phyloP scores from a whole-genome alignment of 2,888 invertebrate genomes.

The Ochlodes sylvanus region DNA sequence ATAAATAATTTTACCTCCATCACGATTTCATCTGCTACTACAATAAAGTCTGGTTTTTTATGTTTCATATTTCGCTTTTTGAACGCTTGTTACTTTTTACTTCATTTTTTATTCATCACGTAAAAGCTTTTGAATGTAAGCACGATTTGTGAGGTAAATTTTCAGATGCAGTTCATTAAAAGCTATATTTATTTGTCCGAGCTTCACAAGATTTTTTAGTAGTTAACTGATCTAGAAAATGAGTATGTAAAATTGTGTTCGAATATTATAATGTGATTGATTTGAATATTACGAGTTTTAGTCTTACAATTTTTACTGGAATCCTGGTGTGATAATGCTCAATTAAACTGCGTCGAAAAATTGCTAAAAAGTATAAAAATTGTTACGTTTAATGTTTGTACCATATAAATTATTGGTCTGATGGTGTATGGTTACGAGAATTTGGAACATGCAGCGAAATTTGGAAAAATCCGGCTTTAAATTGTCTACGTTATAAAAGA shows the following conservation, averaged over 20 bases:
- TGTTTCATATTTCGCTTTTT: slow-evolving; percentile 34
- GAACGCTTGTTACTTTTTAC: slow-evolving; percentile 22
- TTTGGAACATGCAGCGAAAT: no score
- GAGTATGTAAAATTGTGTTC: neutral
- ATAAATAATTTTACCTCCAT: slow-evolving; percentile 39
- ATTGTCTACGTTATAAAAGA: no score
- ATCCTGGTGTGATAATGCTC: no score
- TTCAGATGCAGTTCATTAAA: slow-evolving; percentile 20
- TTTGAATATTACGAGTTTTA: neutral
- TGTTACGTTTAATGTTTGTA: no score
- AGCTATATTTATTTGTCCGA: slow-evolving; percentile 3
- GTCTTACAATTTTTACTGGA: neutral
- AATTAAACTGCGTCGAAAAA: no score
- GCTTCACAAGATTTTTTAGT: neutral
- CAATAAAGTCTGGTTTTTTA: slow-evolving; percentile 34
- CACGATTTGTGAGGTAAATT: slow-evolving; percentile 29
- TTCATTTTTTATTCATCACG: slow-evolving; percentile 33
- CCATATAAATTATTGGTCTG: no score
- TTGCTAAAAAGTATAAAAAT: no score
- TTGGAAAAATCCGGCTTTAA: no score
- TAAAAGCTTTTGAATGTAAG: slow-evolving; percentile 36
- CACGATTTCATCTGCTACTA: slow-evolving; percentile 38
- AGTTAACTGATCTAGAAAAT: neutral
- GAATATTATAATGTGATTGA: neutral
- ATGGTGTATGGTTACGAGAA: no score